Conservation (phyloP, 2,113 vertebrate species). For the Otolemur garnettii region DNA sequence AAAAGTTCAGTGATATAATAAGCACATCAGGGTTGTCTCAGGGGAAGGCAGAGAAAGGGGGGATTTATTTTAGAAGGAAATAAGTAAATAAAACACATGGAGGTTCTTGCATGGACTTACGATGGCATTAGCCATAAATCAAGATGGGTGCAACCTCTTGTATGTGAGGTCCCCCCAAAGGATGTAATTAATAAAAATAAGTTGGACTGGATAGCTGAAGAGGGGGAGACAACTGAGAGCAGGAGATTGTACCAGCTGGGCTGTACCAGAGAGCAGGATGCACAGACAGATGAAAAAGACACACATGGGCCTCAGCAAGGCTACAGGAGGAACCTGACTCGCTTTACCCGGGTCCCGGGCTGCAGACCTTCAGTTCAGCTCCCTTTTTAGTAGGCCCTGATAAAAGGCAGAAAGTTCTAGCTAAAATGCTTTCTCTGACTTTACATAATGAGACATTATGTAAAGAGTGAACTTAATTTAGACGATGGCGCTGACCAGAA, state of each 20-base stretch:
- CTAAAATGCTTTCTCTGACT: constrained; percentile 35
- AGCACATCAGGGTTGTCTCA: neutral
- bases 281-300: neutral
- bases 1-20: neutral
- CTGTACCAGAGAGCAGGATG: neutral
- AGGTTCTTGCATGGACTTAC: neutral
- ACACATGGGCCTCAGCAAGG: neutral
- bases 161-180: neutral
- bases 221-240: neutral
- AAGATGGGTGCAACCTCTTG: neutral
- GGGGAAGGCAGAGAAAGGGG: neutral
- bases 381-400: neutral
- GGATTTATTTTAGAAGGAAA: neutral
- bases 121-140: neutral
- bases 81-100: neutral
- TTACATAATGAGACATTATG: constrained; percentile 45
- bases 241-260: too few relatives aligned
- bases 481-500: constrained; percentile 5
- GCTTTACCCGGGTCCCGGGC: fast-evolving
- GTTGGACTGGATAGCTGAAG: neutral
- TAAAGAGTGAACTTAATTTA: constrained; percentile 61
- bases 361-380: neutral
- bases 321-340: too few relatives aligned
- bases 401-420: neutral
- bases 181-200: neutral